phyloP scores from a whole-genome alignment of 2,113 vertebrate species.

The Ciconia boyciana region DNA sequence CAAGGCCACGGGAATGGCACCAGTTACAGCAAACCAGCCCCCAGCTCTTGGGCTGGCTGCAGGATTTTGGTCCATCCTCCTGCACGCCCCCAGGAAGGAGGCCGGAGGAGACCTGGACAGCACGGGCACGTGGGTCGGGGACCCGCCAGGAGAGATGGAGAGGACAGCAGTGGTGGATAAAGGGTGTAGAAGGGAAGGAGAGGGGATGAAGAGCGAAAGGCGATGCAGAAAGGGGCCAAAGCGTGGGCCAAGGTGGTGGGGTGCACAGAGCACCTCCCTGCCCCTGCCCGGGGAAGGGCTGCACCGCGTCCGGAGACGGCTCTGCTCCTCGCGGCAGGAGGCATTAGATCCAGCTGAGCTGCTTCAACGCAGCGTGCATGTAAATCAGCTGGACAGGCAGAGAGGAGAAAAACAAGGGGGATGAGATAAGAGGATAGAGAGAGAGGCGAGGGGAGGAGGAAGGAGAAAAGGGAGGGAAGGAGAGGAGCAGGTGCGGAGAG shows the following conservation, averaged over 20 bases:
- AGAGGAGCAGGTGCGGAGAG: conserved; percentile 59
- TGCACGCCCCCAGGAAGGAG: background rate
- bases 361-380: conserved; percentile 52
- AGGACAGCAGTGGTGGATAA: background rate
- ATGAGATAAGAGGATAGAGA: conserved; percentile 68
- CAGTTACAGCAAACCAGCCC: background rate
- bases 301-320: background rate
- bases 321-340: conserved; percentile 21
- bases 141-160: background rate
- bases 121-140: accelerated
- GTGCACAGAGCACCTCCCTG: background rate
- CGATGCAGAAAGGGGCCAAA: background rate
- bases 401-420: conserved; percentile 63
- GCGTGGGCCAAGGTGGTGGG: background rate
- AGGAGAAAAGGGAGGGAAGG: conserved; percentile 45
- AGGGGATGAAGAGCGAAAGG: background rate
- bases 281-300: background rate
- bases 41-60: background rate
- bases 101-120: background rate
- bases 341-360: conserved; percentile 68
- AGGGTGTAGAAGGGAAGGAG: background rate
- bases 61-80: background rate
- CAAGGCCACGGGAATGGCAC: background rate
- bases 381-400: conserved; percentile 68
- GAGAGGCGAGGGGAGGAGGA: conserved; percentile 36